These are phyloP conservation scores for Trachops cirrhosus DNA, from an alignment of 2,797 vertebrate species.

Conservation along the genomic window DNA sequence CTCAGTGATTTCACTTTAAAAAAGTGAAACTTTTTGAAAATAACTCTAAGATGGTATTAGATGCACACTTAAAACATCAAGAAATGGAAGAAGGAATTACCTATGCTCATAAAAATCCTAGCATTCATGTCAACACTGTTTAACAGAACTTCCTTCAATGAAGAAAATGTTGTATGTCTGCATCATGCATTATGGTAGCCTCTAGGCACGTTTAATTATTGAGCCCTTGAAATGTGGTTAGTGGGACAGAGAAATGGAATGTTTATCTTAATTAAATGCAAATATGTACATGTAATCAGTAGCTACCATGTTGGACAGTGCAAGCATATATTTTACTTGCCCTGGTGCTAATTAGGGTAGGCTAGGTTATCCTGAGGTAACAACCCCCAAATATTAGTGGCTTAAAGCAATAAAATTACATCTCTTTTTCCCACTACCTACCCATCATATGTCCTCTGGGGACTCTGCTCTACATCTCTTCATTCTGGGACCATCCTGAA, in stretches of 20 bases:
- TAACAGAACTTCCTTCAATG: neutral
- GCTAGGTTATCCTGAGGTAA: neutral
- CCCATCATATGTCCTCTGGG: neutral
- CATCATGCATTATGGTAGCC: neutral
- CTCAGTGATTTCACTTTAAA: neutral
- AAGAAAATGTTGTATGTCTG: neutral
- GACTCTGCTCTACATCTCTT: neutral
- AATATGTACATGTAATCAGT: neutral
- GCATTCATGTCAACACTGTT: neutral
- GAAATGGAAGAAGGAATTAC: neutral
- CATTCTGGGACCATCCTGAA: neutral
- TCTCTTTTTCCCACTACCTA: neutral
- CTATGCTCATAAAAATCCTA: neutral
- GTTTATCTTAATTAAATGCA: neutral
- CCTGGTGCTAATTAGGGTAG: neutral
- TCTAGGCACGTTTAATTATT: neutral
- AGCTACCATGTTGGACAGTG: neutral
- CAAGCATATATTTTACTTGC: neutral
- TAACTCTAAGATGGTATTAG: neutral
- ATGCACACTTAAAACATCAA: constrained; percentile 21
- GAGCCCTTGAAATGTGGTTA: neutral
- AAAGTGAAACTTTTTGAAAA: neutral
- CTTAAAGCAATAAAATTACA: neutral
- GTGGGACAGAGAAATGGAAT: neutral
- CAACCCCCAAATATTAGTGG: neutral